Evolutionary conservation across 2,113 vertebrate species (phyloP).

Genomic region (Ceyx margarethae): DNA sequence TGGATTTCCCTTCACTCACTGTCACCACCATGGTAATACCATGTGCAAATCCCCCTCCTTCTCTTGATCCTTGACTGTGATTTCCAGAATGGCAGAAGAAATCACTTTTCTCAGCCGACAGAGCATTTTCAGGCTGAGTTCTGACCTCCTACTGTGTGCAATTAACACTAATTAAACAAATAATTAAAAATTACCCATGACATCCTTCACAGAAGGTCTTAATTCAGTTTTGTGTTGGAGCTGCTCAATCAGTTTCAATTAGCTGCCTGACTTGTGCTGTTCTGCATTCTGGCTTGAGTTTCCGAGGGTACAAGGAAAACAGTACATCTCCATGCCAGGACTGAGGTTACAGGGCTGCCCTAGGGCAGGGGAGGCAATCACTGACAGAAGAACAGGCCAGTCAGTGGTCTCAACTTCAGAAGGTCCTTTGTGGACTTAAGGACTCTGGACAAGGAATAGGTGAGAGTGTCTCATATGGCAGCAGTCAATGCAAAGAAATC

Average conservation of each 20-base stretch:
- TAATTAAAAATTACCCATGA: constrained; percentile 7
- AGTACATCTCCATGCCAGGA: not conserved
- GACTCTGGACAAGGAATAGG: not conserved
- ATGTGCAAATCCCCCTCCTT: not conserved
- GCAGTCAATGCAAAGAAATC: accelerated
- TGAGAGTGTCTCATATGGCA: not conserved
- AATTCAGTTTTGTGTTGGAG: not conserved
- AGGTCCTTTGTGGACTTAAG: not conserved
- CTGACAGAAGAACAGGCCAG: not conserved
- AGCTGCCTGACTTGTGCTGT: not conserved
- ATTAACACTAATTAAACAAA: constrained; percentile 52
- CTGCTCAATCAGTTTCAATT: not conserved
- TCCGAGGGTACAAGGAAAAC: not conserved
- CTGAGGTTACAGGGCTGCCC: not conserved
- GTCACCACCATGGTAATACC: accelerated
- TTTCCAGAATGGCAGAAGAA: not conserved
- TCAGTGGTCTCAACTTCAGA: not conserved
- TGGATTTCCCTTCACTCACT: not conserved
- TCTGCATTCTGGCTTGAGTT: not conserved
- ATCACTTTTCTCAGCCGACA: accelerated
- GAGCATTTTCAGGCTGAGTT: not conserved
- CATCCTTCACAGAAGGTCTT: not conserved
- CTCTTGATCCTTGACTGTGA: not conserved
- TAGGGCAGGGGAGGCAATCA: not conserved
- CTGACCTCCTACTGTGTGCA: constrained; percentile 8